Conservation (phyloP, 2,113 vertebrate genomes). For the Carettochelys insculpta region DNA sequence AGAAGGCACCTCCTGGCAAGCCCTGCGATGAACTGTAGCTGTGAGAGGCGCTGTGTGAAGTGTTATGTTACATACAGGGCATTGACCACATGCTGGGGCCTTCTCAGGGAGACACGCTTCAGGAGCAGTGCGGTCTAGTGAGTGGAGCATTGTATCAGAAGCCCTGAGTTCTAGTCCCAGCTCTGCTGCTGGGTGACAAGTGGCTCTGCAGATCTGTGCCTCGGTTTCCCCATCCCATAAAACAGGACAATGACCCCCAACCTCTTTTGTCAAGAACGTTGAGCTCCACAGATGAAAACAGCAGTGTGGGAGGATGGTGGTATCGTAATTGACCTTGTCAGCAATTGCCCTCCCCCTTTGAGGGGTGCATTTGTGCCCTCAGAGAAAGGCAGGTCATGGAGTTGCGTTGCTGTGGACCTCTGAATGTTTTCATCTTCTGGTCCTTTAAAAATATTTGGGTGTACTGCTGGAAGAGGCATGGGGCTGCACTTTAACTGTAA, state of each 20-base stretch:
- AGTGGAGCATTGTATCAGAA: not conserved
- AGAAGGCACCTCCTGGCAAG: not conserved
- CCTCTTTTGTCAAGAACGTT: too few relatives aligned
- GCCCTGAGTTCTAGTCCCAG: not conserved
- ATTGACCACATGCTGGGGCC: too few relatives aligned
- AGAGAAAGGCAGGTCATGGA: fast-evolving
- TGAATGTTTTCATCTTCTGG: not conserved
- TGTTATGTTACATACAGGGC: too few relatives aligned
- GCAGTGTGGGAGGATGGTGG: too few relatives aligned
- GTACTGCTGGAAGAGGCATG: slow-evolving; percentile 7
- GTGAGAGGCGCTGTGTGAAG: not conserved
- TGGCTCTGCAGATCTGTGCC: too few relatives aligned
- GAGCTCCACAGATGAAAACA: too few relatives aligned
- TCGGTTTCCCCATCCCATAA: not conserved
- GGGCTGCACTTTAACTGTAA: not conserved
- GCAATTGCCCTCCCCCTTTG: not conserved
- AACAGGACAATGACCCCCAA: too few relatives aligned
- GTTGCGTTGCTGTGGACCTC: fast-evolving
- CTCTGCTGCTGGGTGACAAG: not conserved
- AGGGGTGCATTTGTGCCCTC: not conserved
- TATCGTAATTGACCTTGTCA: too few relatives aligned
- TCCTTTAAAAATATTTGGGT: slow-evolving; percentile 5
- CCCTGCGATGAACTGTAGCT: not conserved
- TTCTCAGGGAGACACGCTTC: not conserved
- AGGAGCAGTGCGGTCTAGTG: not conserved